Evolutionary conservation across 2,113 vertebrate species (phyloP).

Genomic region (Otis tarda): DNA sequence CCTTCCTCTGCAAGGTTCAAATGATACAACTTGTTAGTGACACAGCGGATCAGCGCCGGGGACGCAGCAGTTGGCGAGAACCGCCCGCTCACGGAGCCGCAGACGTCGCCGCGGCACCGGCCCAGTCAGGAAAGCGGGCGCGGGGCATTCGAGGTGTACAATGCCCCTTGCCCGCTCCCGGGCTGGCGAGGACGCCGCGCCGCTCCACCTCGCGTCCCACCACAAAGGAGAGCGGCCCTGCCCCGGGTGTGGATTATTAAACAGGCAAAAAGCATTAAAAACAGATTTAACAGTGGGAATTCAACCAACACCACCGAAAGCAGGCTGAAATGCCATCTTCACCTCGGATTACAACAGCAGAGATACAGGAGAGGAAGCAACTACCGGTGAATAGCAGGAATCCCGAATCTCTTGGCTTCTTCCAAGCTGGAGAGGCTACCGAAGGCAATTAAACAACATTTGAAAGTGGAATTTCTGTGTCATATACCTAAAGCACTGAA

Average conservation of each 20-base stretch:
- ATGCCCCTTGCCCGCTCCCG: neutral
- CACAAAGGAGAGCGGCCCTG: neutral
- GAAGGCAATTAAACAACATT: neutral
- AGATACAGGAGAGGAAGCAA: neutral
- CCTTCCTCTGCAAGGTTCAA: conserved; percentile 98
- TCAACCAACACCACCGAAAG: neutral
- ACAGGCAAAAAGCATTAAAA: neutral
- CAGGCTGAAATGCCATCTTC: neutral
- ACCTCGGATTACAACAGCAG: neutral
- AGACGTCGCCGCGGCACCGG: accelerated
- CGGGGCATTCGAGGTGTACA: neutral
- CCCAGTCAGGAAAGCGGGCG: neutral
- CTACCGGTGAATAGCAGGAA: neutral
- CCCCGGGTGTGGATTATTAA: neutral
- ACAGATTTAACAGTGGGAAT: neutral
- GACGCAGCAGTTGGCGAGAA: neutral
- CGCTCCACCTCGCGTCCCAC: neutral
- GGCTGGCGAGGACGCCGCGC: neutral
- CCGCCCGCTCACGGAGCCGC: neutral
- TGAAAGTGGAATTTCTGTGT: neutral
- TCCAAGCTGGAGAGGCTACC: neutral
- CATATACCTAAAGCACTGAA: neutral
- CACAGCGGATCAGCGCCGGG: conserved; percentile 65
- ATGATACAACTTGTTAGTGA: conserved; percentile 76
- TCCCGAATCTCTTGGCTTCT: neutral